A percentile compares a stretch with the other conserved stretches of the same genome.
phyloP scores from a whole-genome alignment of 2,888 invertebrate genomes.

The Pterostichus niger region DNA sequence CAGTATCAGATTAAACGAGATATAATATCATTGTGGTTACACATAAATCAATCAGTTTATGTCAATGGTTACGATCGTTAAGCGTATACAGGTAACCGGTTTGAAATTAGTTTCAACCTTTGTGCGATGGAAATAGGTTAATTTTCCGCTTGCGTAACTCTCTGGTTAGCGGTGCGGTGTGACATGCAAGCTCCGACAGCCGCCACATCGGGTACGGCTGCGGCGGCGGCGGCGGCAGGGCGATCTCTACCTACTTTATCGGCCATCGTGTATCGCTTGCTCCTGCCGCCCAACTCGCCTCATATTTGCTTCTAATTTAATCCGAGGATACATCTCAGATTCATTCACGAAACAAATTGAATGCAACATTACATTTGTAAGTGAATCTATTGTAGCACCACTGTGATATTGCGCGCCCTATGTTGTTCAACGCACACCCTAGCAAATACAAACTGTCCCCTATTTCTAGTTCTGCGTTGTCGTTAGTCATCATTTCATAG shows the following conservation, averaged over 20 bases:
- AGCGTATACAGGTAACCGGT: conserved; percentile 50
- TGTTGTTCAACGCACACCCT: conserved; percentile 34
- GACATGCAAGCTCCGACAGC: conserved; percentile 11
- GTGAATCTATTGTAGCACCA: conserved; percentile 68
- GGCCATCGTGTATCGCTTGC: conserved; percentile 32
- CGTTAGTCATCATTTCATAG: conserved; percentile 52
- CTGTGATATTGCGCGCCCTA: conserved; percentile 42
- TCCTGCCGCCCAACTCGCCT: conserved; percentile 17
- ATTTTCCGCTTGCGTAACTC: conserved; percentile 77
- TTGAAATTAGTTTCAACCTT: conserved; percentile 70
- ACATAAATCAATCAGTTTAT: conserved; percentile 54
- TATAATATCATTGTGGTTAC: conserved; percentile 34
- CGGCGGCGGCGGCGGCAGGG: background rate
- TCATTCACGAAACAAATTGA: conserved; percentile 73
- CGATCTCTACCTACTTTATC: conserved; percentile 10
- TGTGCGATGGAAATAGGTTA: conserved; percentile 76
- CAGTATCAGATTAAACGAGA: conserved; percentile 12
- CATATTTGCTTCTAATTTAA: conserved; percentile 73
- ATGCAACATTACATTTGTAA: conserved; percentile 72
- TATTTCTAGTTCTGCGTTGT: conserved; percentile 45
- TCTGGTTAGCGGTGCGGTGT: conserved; percentile 28
- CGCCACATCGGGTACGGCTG: background rate
- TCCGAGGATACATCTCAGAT: conserved; percentile 68
- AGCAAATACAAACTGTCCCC: conserved; percentile 34
- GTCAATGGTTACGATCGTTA: conserved; percentile 35